phyloP scores from a whole-genome alignment of 2,113 vertebrate species.

The Ardeotis arabs region DNA sequence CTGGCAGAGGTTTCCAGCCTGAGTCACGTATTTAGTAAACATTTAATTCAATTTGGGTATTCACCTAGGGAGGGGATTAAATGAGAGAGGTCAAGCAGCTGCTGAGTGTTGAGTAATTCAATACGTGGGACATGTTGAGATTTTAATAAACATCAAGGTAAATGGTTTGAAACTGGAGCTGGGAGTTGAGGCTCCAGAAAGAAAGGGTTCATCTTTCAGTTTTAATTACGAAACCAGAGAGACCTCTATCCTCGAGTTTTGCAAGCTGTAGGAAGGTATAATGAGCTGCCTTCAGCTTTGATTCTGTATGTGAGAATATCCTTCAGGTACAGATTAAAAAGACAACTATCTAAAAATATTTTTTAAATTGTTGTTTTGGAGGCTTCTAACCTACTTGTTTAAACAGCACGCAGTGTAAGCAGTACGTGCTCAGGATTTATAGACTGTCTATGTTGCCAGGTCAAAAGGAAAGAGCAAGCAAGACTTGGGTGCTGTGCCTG shows the following conservation, averaged over 20 bases:
- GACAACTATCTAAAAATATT: neutral
- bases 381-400: neutral
- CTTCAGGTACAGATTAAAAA: conserved; percentile 36
- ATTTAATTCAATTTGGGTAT: conserved; percentile 67
- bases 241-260: conserved; percentile 26
- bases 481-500: neutral
- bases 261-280: conserved; percentile 18
- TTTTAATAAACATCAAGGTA: conserved; percentile 74
- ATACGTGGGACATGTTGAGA: conserved; percentile 57
- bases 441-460: neutral
- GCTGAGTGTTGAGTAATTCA: conserved; percentile 68
- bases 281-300: conserved; percentile 39
- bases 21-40: conserved; percentile 57
- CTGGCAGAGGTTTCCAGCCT: conserved; percentile 1
- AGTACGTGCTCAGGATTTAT: neutral
- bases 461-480: neutral
- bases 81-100: conserved; percentile 72
- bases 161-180: conserved; percentile 75
- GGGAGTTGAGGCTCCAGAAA: conserved; percentile 40
- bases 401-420: neutral
- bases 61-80: conserved; percentile 46
- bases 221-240: conserved; percentile 73
- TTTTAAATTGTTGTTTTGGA: neutral
- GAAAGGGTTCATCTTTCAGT: conserved; percentile 50
- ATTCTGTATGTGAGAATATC: conserved; percentile 47